Evolutionary conservation across 2,797 vertebrate species (phyloP).

Genomic region (Apodemus agrarius): DNA sequence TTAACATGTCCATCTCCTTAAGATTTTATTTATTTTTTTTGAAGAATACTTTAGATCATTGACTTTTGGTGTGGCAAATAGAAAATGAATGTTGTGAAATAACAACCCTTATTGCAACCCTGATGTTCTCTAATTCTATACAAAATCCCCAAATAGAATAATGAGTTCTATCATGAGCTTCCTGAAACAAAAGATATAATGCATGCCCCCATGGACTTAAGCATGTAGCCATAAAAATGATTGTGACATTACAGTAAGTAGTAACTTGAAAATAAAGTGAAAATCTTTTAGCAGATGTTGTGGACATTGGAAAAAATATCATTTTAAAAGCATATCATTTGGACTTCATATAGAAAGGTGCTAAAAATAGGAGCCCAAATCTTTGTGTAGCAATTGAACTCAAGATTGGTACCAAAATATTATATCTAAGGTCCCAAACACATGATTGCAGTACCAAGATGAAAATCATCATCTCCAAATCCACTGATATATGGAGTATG

Average conservation of each 20-base stretch:
- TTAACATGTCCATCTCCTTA: not conserved
- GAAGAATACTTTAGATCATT: not conserved
- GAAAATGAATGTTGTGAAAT: not conserved
- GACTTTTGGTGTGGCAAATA: not conserved
- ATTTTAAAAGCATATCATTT: not conserved
- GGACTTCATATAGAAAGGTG: not conserved
- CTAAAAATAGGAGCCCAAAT: not conserved
- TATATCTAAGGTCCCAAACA: not conserved
- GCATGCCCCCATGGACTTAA: not conserved
- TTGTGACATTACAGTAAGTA: not conserved
- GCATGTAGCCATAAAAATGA: conserved; percentile 19
- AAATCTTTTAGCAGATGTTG: not conserved
- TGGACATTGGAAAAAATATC: not conserved
- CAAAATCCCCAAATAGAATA: not conserved
- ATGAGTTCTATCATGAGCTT: conserved; percentile 3
- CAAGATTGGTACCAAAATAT: not conserved
- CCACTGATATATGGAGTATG: not conserved
- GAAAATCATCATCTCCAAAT: not conserved
- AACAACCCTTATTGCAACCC: not conserved
- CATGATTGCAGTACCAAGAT: not conserved
- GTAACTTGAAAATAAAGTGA: not conserved
- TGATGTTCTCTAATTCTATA: not conserved
- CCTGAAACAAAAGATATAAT: not conserved
- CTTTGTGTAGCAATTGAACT: not conserved
- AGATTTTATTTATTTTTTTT: not conserved